Evolutionary conservation across 2,797 vertebrate genomes (phyloP).

Genomic region (Hydrolagus colliei): DNA sequence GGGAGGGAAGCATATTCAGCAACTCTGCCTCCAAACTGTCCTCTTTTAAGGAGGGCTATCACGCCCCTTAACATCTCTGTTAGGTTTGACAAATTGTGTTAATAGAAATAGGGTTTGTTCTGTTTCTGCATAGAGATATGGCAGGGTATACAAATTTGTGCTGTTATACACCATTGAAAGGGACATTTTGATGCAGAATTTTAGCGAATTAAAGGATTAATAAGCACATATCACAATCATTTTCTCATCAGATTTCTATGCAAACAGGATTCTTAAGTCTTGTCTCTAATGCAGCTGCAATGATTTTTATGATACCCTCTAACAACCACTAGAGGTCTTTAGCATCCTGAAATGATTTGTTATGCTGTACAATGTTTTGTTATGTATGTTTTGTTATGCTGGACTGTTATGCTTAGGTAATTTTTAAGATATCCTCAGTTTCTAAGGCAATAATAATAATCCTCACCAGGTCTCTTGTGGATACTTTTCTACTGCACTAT

Average conservation of each 20-base stretch:
- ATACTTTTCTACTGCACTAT: not conserved
- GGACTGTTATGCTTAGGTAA: too few species aligned
- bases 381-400: not conserved
- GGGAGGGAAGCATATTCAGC: not conserved
- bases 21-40: too few species aligned
- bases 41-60: not conserved
- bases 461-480: not conserved
- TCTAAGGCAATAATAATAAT: too few species aligned
- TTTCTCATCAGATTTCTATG: not conserved
- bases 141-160: too few species aligned
- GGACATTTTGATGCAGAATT: not conserved
- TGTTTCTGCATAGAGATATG: too few species aligned
- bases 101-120: too few species aligned
- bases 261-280: not conserved
- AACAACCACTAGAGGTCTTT: conserved; percentile 22
- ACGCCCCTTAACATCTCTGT: not conserved
- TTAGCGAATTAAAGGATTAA: not conserved
- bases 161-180: not conserved
- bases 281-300: not conserved
- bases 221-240: not conserved
- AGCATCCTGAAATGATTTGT: not conserved
- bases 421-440: too few species aligned
- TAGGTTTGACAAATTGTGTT: not conserved
- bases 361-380: not conserved
- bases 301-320: not conserved